Percentiles rank a stretch among this genome's conserved stretches.
Conservation (phyloP, 2,888 invertebrate species). For the Blastobasis lacticolella region DNA sequence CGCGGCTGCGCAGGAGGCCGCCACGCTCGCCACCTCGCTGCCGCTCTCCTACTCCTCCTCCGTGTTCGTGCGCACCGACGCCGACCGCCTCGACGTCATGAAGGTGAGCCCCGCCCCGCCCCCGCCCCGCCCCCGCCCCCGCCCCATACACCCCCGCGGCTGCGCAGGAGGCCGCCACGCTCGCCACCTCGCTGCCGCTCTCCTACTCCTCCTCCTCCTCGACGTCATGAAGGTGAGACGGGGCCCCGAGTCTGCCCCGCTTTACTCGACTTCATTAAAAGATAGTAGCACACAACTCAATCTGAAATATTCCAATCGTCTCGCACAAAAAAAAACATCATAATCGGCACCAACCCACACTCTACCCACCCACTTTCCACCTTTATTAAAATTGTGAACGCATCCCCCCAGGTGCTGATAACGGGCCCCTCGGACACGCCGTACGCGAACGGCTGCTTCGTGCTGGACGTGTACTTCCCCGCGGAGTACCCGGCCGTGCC, state of each 20-base stretch:
- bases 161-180: too few species aligned
- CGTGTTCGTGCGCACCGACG: constrained; percentile 96
- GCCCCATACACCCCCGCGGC: too few species aligned
- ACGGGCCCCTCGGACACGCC: constrained; percentile 94
- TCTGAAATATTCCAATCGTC: too few species aligned
- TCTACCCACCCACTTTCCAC: too few species aligned
- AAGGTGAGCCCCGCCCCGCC: constrained; percentile 7
- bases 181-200: constrained; percentile 92
- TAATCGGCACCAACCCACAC: too few species aligned
- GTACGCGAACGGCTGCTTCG: constrained; percentile 93
- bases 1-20: constrained; percentile 95
- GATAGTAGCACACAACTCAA: too few species aligned
- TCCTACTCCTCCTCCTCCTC: too few species aligned
- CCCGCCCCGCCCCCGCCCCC: too few species aligned
- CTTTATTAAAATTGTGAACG: too few species aligned
- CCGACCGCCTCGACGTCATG: constrained; percentile 91
- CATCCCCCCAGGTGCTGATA: constrained; percentile 82
- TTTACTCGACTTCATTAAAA: too few species aligned
- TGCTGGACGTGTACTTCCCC: constrained; percentile 92
- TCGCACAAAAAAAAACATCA: too few species aligned
- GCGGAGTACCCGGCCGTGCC: constrained; percentile 88
- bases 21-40: constrained; percentile 92
- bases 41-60: constrained; percentile 94
- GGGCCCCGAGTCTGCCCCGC: constrained; percentile 91
- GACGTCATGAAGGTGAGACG: too few species aligned